Evolutionary conservation across 2,113 vertebrate genomes (phyloP).

Genomic region (Nansenia antarctica): DNA sequence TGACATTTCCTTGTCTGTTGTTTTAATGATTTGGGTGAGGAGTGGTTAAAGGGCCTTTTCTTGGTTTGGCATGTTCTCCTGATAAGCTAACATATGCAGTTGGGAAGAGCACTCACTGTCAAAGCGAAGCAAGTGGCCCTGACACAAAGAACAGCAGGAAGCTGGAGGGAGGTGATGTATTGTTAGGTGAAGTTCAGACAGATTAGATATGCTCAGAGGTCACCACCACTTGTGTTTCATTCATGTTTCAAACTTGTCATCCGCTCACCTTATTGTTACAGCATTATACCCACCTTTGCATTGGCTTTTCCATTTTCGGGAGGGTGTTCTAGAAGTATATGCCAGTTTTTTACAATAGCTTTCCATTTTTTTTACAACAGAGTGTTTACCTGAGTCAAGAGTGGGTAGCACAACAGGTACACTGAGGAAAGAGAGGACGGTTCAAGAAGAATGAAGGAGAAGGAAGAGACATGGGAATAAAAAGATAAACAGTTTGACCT

Average conservation of each 20-base stretch:
- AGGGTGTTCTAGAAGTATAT: not conserved
- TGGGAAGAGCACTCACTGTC: constrained; percentile 7
- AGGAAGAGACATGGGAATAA: constrained; percentile 63
- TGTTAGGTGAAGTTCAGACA: constrained; percentile 34
- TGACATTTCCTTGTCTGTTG: constrained; percentile 52
- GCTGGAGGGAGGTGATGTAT: constrained; percentile 13
- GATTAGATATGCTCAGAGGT: constrained; percentile 14
- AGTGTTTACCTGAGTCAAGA: constrained; percentile 29
- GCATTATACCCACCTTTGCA: not conserved
- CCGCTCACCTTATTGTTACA: constrained; percentile 29
- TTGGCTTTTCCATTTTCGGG: not conserved
- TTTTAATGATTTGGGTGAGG: constrained; percentile 52
- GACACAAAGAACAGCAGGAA: not conserved
- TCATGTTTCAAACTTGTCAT: constrained; percentile 31
- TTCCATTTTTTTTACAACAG: too few relatives aligned
- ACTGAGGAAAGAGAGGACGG: constrained; percentile 54
- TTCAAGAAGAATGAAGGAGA: constrained; percentile 60
- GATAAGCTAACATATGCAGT: constrained; percentile 47
- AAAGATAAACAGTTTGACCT: constrained; percentile 81
- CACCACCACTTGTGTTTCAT: constrained; percentile 31
- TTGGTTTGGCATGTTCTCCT: constrained; percentile 26
- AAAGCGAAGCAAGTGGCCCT: constrained; percentile 18
- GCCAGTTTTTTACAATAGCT: too few relatives aligned
- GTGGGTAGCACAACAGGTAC: constrained; percentile 66
- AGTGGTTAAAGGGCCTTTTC: constrained; percentile 37